Percentiles rank a stretch among this genome's conserved stretches.
Conservation (phyloP, 2,113 vertebrate species). For the Mormyrus iriodes region DNA sequence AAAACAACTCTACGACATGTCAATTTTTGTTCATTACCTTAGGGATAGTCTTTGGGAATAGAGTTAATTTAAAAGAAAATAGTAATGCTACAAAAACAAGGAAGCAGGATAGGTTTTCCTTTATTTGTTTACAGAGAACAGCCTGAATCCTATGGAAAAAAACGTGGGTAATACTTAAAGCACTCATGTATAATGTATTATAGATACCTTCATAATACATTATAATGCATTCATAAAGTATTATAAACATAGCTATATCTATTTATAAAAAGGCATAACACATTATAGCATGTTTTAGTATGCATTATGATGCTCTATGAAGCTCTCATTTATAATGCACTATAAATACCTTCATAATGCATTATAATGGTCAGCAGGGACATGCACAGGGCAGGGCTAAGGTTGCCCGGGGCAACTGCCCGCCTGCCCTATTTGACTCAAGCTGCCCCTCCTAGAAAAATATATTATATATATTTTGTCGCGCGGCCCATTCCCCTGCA, state of each 20-base stretch:
- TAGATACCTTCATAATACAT: background rate
- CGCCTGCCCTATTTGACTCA: too few species aligned
- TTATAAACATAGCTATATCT: background rate
- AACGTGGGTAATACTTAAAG: background rate
- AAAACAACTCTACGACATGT: background rate
- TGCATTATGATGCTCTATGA: background rate
- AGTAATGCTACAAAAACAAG: background rate
- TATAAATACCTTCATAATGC: too few species aligned
- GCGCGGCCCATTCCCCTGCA: too few species aligned
- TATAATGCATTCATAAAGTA: background rate
- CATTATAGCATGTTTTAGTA: background rate
- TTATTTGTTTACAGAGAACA: background rate
- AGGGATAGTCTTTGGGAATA: background rate
- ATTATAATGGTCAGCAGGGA: too few species aligned
- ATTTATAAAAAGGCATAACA: background rate
- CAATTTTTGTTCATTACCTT: background rate
- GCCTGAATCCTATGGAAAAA: background rate
- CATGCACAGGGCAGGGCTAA: too few species aligned
- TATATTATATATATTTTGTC: too few species aligned
- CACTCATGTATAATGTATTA: background rate
- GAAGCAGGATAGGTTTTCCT: background rate
- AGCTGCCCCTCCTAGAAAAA: too few species aligned
- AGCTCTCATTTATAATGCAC: background rate
- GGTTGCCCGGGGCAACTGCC: too few species aligned
- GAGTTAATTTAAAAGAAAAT: background rate